Conservation (phyloP, 2,113 vertebrate genomes). For the Dolichotis patagonum region DNA sequence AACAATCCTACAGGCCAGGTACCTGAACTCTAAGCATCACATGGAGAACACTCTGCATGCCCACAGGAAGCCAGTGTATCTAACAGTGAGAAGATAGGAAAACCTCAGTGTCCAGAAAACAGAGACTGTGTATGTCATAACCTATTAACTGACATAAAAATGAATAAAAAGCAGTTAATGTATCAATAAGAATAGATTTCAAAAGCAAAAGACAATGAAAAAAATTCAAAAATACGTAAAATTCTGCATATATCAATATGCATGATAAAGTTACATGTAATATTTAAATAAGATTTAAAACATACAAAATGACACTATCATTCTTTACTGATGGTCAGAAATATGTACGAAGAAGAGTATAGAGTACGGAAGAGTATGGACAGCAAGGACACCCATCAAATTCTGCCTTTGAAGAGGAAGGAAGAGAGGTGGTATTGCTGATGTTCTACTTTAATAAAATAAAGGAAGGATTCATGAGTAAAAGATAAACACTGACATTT, state of each 20-base stretch:
- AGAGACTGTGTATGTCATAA: fast-evolving
- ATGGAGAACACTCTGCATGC: background rate
- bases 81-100: background rate
- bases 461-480: background rate
- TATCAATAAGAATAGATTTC: background rate
- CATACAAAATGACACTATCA: background rate
- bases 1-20: background rate
- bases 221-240: background rate
- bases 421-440: background rate
- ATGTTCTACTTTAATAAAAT: background rate
- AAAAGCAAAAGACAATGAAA: background rate
- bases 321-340: background rate
- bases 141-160: background rate
- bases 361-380: background rate
- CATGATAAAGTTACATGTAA: background rate
- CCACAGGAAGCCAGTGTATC: background rate
- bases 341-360: background rate
- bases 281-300: background rate
- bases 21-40: background rate
- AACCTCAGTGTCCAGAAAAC: too few relatives aligned
- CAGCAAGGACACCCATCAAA: background rate
- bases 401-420: background rate
- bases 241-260: background rate
- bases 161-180: background rate
- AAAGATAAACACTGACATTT: background rate